Percentiles rank a stretch among this genome's conserved stretches.
Conservation (phyloP, 1,140 invertebrate genomes). For the Drosophila aff. region DNA sequence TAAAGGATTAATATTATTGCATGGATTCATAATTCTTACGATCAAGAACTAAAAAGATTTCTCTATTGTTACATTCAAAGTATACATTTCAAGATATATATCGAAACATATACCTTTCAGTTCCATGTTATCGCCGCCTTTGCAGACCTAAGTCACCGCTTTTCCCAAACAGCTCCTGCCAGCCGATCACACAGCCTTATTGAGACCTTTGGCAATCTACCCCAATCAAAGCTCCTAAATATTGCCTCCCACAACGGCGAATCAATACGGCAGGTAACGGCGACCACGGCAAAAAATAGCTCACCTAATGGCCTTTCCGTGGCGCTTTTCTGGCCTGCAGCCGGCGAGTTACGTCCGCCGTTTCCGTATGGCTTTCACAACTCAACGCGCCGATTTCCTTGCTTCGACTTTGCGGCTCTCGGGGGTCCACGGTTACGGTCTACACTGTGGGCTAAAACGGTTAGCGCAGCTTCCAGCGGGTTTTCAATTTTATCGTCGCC, state of each 20-base stretch:
- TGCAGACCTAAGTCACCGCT: neutral
- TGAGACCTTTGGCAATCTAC: conserved; percentile 30
- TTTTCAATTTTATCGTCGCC: conserved; percentile 63
- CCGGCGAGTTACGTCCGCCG: conserved; percentile 47
- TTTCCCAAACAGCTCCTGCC: neutral
- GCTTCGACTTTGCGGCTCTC: conserved; percentile 12
- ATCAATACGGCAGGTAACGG: conserved; percentile 20
- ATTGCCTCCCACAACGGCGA: conserved; percentile 23
- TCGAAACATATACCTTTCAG: neutral
- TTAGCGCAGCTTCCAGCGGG: conserved; percentile 45
- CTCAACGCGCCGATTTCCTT: conserved; percentile 46
- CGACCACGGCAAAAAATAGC: neutral
- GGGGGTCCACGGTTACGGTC: conserved; percentile 3
- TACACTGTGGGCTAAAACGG: conserved; percentile 22
- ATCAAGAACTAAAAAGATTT: neutral
- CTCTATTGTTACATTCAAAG: too few relatives aligned
- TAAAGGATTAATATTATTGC: too few relatives aligned
- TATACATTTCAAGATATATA: neutral
- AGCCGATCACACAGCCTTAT: conserved; percentile 6
- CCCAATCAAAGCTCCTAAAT: conserved; percentile 38
- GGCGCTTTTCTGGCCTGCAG: conserved; percentile 41
- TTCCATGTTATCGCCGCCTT: too few relatives aligned
- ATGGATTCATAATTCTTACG: neutral
- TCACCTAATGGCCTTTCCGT: conserved; percentile 26
- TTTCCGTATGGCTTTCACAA: conserved; percentile 61